Conservation (phyloP, 2,113 vertebrate genomes). For the Psophia crepitans region DNA sequence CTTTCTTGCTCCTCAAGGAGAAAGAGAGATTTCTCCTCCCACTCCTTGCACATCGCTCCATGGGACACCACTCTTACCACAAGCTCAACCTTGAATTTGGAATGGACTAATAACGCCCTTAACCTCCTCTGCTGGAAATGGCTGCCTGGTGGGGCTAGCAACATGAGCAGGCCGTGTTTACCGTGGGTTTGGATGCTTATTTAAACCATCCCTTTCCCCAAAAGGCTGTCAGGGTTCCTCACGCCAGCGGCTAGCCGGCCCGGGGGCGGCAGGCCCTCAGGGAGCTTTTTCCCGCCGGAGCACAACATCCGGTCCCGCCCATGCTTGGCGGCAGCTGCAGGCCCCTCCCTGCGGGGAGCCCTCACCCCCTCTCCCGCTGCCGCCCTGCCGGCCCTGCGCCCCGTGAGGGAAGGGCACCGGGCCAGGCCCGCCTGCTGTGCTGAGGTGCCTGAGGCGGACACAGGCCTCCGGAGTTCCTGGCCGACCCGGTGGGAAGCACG, state of each 20-base stretch:
- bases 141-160: background rate
- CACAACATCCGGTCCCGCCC: too few relatives aligned
- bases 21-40: too few relatives aligned
- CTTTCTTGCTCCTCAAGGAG: background rate
- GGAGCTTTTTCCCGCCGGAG: background rate
- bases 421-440: too few relatives aligned
- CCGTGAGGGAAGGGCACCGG: too few relatives aligned
- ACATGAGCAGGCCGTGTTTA: background rate
- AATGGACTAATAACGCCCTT: background rate
- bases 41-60: accelerated
- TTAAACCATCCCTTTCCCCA: background rate
- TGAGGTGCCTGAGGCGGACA: background rate
- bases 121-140: background rate
- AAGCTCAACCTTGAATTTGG: accelerated
- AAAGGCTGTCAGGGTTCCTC: background rate
- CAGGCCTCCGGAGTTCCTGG: background rate
- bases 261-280: too few relatives aligned
- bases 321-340: background rate
- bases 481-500: background rate
- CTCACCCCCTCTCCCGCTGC: background rate
- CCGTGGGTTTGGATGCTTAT: background rate
- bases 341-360: too few relatives aligned
- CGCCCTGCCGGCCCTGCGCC: background rate
- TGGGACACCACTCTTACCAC: too few relatives aligned
- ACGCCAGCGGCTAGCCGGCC: background rate